Percentiles rank a stretch among this genome's conserved stretches.
phyloP scores from a whole-genome alignment of 2,113 vertebrate genomes.

The Poecile atricapillus region DNA sequence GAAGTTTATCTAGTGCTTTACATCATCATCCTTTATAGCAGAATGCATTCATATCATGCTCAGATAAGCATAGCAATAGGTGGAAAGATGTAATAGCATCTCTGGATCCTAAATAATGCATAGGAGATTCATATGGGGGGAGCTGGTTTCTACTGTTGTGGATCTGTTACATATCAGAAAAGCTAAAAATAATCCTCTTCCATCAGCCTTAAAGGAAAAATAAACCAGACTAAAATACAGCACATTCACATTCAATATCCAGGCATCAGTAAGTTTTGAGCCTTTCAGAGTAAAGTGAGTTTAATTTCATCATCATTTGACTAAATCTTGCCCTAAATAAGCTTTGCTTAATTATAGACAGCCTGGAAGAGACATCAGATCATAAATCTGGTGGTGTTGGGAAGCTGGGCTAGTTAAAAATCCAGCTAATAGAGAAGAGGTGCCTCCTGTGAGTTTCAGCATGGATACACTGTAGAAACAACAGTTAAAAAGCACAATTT shows the following conservation, averaged over 20 bases:
- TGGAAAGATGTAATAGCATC: background rate
- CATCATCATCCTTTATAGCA: background rate
- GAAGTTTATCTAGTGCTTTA: background rate
- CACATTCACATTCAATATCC: background rate
- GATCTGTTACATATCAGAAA: background rate
- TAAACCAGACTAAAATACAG: background rate
- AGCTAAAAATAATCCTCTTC: background rate
- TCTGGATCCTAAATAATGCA: slow-evolving; percentile 10
- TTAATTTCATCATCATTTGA: slow-evolving; percentile 36
- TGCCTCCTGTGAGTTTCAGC: background rate
- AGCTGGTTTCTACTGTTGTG: background rate
- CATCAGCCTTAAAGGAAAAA: background rate
- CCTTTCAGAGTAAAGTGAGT: slow-evolving; percentile 1
- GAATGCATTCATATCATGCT: background rate
- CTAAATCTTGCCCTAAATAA: slow-evolving; percentile 16
- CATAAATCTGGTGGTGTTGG: background rate
- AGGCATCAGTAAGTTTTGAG: background rate
- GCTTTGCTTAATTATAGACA: slow-evolving; percentile 56
- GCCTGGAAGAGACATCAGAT: background rate
- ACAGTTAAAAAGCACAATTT: background rate
- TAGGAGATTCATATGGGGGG: background rate
- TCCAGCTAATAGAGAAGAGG: background rate
- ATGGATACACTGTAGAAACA: background rate
- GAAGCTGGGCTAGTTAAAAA: slow-evolving; percentile 10
- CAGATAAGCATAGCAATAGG: background rate